phyloP scores from a whole-genome alignment of 2,113 vertebrate species.

The Albula goreensis region DNA sequence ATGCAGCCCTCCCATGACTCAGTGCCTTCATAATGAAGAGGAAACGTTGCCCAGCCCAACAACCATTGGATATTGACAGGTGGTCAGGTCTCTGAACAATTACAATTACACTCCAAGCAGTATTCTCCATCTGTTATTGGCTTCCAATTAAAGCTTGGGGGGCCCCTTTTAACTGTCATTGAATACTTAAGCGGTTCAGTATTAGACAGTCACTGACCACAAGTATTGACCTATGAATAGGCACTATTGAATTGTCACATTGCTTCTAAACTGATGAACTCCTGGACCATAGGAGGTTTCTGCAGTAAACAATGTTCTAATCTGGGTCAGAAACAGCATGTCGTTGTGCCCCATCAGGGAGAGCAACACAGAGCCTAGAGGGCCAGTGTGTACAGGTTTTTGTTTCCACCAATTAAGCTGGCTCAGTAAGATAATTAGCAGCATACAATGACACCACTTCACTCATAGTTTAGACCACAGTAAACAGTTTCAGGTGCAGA shows the following conservation, averaged over 20 bases:
- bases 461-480: too few species aligned
- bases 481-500: too few species aligned
- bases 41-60: neutral
- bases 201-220: constrained; percentile 56
- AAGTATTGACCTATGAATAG: neutral
- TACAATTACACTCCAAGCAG: constrained; percentile 53
- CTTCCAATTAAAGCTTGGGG: constrained; percentile 61
- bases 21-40: neutral
- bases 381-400: too few species aligned
- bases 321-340: too few species aligned
- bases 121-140: constrained; percentile 57
- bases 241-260: neutral
- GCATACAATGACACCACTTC: too few species aligned
- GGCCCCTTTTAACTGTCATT: constrained; percentile 48
- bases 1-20: neutral
- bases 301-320: too few species aligned
- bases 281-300: too few species aligned
- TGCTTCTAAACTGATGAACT: too few species aligned
- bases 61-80: constrained; percentile 29
- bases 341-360: too few species aligned
- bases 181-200: constrained; percentile 51
- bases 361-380: too few species aligned
- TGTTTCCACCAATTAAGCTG: too few species aligned
- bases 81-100: constrained; percentile 51
- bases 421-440: too few species aligned